phyloP scores from a whole-genome alignment of 2,113 vertebrate species.

The Cacatua alba region DNA sequence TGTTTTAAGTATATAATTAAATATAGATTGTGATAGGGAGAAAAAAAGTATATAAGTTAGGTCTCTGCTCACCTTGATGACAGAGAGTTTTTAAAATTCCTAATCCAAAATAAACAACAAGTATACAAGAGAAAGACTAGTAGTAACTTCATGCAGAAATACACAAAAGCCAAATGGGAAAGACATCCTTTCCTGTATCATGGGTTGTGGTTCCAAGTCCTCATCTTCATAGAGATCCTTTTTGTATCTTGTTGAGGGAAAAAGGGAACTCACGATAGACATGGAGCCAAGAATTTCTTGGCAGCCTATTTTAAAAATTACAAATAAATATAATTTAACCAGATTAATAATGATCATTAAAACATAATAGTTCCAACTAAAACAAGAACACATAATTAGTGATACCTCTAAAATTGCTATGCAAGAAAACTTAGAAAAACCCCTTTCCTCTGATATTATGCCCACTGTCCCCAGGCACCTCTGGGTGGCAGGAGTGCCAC shows the following conservation, averaged over 20 bases:
- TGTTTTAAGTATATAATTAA: not conserved
- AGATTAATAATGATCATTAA: not conserved
- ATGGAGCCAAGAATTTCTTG: not conserved
- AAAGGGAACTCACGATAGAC: not conserved
- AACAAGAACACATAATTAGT: not conserved
- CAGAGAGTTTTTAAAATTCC: not conserved
- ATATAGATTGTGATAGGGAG: not conserved
- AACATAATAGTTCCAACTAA: not conserved
- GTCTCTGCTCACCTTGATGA: not conserved
- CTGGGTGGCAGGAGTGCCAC: rapidly evolving
- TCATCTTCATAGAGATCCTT: not conserved
- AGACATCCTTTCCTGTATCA: not conserved
- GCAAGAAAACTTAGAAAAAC: not conserved
- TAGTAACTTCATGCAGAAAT: not conserved
- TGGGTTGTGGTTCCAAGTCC: not conserved
- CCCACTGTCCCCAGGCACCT: rapidly evolving
- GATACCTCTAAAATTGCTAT: not conserved
- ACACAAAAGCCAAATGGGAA: not conserved
- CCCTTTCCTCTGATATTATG: not conserved
- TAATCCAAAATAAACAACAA: not conserved
- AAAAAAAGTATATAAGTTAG: not conserved
- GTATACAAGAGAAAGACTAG: not conserved
- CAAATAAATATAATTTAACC: not conserved
- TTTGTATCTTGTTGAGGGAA: not conserved
- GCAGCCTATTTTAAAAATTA: not conserved